Evolutionary conservation across 2,888 invertebrate genomes (phyloP), one percentile per base, ranked within the genome.

Genomic region (Serripes groenlandicus): DNA sequence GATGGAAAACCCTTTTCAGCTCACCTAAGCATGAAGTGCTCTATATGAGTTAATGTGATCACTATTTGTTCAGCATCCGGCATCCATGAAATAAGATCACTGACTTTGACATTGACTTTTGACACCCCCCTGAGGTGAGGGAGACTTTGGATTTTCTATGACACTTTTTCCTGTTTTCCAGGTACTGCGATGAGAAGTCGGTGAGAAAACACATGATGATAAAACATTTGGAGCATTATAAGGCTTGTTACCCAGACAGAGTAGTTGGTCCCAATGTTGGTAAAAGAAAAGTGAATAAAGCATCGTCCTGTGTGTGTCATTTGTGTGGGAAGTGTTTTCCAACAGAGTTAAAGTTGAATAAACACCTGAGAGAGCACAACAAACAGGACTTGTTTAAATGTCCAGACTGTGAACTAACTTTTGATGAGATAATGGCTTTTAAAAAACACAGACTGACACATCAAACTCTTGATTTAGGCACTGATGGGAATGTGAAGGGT

Each of bases 181-280:
- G 77, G 26, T 77, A 77, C 62, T 71, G 71, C 64, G 71, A 62
- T 56, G 72, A 77, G 18, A 77, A 71, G 34, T 30, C 77, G n/a
- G 71, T 77, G 2, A 71, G 42, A 28, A 77, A 71, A 15, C 77
- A 77, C 64, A 71, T 77, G 28, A 32, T 30, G 52, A 26, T 62
- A 23, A 49, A 71, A 37, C 77, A 77, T 35, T 15, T 30, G 0
- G 60, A 35, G 3, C 1, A 62, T 7, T 56, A 23, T 23, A 56
- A 56, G 28, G 28, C n/a, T 11, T 32, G 34, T 15, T 32, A 62
- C 18, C 30, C 62, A 3, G 23, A 66, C 21, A 42, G 28, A 26
- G 35, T 15, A 42, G 26, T 35, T 23, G 21, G 1, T 21, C 7
- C n/a, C n/a, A 42, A 37, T 26, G 23, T 35, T 9, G 15, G 4